Evolutionary conservation across 2,113 vertebrate species (phyloP).

Genomic region (Noctilio leporinus): DNA sequence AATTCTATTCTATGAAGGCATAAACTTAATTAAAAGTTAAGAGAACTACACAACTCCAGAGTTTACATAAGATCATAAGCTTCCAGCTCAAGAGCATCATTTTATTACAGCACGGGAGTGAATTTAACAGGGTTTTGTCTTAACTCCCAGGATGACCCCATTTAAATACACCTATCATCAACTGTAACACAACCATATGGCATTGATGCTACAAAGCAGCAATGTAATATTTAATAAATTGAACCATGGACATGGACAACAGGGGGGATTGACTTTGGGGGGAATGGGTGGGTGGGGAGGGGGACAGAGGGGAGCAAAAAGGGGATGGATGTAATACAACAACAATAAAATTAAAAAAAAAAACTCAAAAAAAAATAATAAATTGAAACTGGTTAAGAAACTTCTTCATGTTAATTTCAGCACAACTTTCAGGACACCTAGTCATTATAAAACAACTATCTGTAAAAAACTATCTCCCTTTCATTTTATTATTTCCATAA

Average conservation of each 20-base stretch:
- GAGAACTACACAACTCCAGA: not conserved
- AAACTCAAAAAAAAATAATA: too few species aligned
- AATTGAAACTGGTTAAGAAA: not conserved
- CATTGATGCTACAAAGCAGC: not conserved
- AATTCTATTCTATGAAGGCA: not conserved
- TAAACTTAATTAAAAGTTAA: not conserved
- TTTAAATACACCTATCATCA: not conserved
- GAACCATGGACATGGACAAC: too few species aligned
- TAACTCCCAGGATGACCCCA: not conserved
- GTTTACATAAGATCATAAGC: not conserved
- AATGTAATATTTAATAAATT: not conserved
- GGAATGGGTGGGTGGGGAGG: too few species aligned
- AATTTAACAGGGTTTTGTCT: not conserved
- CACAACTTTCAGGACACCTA: not conserved
- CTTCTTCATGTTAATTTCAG: not conserved
- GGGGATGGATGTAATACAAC: too few species aligned
- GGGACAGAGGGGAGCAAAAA: too few species aligned
- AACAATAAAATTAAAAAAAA: too few species aligned
- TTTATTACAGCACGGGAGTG: not conserved
- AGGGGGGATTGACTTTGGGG: too few species aligned
- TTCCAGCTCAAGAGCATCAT: not conserved
- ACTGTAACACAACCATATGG: not conserved
- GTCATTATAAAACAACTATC: constrained; percentile 9
- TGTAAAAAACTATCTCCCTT: not conserved
- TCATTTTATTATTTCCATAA: not conserved